Evolutionary conservation across 2,797 vertebrate species (phyloP), one percentile per base, ranked within the genome.

Genomic region (Spinibarbus caldwelli): DNA sequence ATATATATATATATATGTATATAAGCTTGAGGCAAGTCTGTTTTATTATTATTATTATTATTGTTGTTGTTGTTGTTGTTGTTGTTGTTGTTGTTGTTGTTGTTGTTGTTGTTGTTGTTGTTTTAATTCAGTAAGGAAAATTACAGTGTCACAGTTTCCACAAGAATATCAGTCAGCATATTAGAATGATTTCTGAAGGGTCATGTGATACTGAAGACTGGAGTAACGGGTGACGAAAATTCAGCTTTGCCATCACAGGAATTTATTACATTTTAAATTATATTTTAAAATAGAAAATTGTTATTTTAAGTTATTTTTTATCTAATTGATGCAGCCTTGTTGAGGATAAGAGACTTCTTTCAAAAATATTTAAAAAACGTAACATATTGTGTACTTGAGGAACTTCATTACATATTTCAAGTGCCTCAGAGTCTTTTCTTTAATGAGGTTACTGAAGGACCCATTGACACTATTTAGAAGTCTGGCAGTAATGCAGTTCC

Each of bases 381-480:
- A 31, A 64, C 26, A 62, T 31, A 64, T 62, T 64, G 59, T 29
- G 59, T 26, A 64, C 29, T 64, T 64, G 6, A 34, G n/a, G 41
- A 43, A 45, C 14, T 29, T 26, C 11, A 26, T 26, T 45, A 17
- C 6, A 71, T 71, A 71, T 71, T 72, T 45, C 7, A 72, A 72
- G 70, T 29, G n/a, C 41, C 26, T 49, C 29, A 31, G 26, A 75
- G 29, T 34, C 9, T 49, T 49, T 73, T 5, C 45, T 34, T 72
- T 43, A 73, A 73, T 73, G 71, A 34, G 45, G 17, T 75, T 52
- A 75, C 29, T 21, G 29, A 73, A 73, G 7, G n/a, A 73, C 19
- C 15, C 70, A 47, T 29, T 47, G n/a, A 49, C 45, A 49, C 29
- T 19, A n/a, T 29, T 75, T 45, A 75, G 82, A 15, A 29, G 54